Base-by-base conservation (phyloP, 1,140 invertebrate species). In the Pomacea maculata region DNA sequence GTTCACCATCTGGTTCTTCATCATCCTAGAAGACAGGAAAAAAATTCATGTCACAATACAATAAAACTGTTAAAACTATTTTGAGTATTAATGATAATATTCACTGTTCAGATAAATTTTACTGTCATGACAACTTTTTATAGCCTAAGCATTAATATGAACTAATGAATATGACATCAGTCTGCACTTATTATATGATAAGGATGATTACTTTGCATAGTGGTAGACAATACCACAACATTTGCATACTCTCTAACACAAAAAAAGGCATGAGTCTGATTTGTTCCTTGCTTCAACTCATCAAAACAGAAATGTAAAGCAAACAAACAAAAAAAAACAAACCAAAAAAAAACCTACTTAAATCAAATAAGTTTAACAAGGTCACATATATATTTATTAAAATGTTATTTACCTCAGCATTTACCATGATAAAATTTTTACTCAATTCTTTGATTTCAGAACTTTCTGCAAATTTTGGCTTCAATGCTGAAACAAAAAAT, bases 361-460 rank as follows among this genome's bases (percentile, higher is more conserved):
- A 61, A 19, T 4, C 61, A 74, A 29, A 55, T 34, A 55, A 14
- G 11, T 9, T n/a, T n/a, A 45, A 34, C 68, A 7, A 12, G 19
- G 17, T 29, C 29, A 0, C 34, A 76, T 63, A 74, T 11, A 55
- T 2, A 57, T 68, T n/a, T 45, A 73, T 61, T 75, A 71, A 74
- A 82, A 68, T 64, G n/a, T 57, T 29, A 85, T 82, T 75, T 84
- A 89, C 88, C 86, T 88, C 64, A 75, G 92, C 85, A 85, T 94
- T 94, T 8, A 94, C 92, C 93, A 94, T 94, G 1, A 94, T 90
- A 87, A 94, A 94, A 54, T 93, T 87, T 85, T 92, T 89, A 86
- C 93, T 94, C 63, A 94, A 83, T 21, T 88, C 88, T 82, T 91
- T 89, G 63, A 94, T 93, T 75, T 93, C 92, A n/a, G 88, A 80